phyloP scores from a whole-genome alignment of 2,797 vertebrate species.

The Phrynocephalus guinanensis region DNA sequence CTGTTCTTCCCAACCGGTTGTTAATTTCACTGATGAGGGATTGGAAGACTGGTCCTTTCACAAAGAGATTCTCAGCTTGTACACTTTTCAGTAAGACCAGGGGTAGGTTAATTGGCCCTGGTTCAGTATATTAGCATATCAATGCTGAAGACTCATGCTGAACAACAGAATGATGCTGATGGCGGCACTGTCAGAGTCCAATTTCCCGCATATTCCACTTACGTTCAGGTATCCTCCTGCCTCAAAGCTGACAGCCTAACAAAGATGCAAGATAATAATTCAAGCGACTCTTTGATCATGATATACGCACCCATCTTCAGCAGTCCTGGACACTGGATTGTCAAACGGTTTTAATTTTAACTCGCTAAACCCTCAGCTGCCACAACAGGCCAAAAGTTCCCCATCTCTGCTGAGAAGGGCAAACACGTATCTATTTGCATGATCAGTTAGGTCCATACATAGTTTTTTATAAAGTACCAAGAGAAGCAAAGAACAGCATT shows the following conservation, averaged over 20 bases:
- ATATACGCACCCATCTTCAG: too few relatives aligned
- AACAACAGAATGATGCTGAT: neutral
- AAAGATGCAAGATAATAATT: too few relatives aligned
- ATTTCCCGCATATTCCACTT: neutral
- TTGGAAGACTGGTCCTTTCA: neutral
- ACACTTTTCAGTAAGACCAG: neutral
- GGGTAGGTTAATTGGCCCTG: neutral
- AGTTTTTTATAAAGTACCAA: neutral
- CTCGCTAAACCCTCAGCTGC: too few relatives aligned
- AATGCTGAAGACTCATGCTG: neutral
- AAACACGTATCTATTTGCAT: neutral
- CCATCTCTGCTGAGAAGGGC: neutral
- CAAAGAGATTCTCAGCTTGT: neutral
- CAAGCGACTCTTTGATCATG: too few relatives aligned
- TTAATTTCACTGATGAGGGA: slow-evolving; percentile 1
- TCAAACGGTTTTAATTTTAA: too few relatives aligned
- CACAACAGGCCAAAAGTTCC: neutral
- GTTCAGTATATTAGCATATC: neutral
- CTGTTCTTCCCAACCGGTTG: neutral
- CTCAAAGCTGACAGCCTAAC: too few relatives aligned
- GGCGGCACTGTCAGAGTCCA: neutral
- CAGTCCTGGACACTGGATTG: too few relatives aligned
- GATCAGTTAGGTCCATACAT: neutral
- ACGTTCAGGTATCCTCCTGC: neutral
- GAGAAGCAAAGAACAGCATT: neutral